phyloP scores from a whole-genome alignment of 2,888 invertebrate species.

The Biston stratarius region DNA sequence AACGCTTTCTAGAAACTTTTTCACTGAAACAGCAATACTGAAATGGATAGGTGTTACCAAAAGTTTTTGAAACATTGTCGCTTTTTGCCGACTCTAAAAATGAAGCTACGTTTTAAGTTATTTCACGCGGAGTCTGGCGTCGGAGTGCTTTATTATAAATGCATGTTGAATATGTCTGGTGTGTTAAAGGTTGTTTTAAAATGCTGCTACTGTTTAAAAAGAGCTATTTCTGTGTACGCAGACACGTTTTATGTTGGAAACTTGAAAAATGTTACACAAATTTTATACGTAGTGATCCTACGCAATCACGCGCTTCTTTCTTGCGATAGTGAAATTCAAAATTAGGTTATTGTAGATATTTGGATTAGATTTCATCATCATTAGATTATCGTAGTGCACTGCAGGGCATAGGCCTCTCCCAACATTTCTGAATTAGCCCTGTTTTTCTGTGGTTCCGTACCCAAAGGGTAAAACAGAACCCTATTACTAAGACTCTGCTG shows the following conservation, averaged over 20 bases:
- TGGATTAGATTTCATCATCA: no score
- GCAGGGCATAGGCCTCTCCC: no score
- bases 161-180: conserved; percentile 21
- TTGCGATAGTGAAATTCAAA: neutral
- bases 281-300: conserved; percentile 3
- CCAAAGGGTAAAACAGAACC: no score
- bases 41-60: conserved; percentile 25
- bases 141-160: conserved; percentile 33
- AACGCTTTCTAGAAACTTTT: conserved; percentile 19
- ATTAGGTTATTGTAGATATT: no score
- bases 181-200: conserved; percentile 24
- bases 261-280: conserved; percentile 7
- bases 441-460: no score
- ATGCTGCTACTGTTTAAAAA: conserved; percentile 23
- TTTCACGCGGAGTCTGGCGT: conserved; percentile 22
- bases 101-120: conserved; percentile 28
- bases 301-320: neutral
- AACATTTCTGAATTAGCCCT: no score
- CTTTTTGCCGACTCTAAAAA: conserved; percentile 30
- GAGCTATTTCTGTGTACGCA: conserved; percentile 17
- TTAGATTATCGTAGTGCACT: no score
- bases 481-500: no score
- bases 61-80: conserved; percentile 23
- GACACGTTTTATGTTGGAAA: conserved; percentile 20
- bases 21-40: conserved; percentile 28